Conservation (phyloP, 2,113 vertebrate genomes). For the Aegotheles bennettii region DNA sequence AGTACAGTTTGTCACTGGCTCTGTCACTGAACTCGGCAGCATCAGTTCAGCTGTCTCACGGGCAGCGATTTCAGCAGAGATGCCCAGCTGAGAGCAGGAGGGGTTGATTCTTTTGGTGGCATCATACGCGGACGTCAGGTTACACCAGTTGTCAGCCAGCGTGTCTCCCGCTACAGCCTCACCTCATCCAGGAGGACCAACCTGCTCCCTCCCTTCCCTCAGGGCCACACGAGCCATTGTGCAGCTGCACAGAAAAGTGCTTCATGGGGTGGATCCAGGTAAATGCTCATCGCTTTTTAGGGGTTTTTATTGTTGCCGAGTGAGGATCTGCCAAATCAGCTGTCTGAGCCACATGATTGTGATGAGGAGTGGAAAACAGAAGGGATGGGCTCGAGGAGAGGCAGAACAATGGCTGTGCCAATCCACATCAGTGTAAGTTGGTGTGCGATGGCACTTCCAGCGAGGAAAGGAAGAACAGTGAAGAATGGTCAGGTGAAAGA, state of each 20-base stretch:
- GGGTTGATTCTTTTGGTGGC: background rate
- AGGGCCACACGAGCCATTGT: accelerated
- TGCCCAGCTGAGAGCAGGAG: background rate
- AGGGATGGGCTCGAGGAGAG: background rate
- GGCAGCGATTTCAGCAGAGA: background rate
- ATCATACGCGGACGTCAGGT: background rate
- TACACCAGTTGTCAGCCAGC: no score
- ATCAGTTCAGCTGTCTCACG: accelerated
- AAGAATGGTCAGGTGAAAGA: background rate
- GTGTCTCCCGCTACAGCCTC: accelerated
- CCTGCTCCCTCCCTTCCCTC: background rate
- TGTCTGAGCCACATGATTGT: background rate
- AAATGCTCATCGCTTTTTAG: background rate
- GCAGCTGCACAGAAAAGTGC: accelerated
- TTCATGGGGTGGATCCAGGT: background rate
- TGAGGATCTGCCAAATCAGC: background rate
- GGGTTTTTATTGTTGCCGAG: accelerated
- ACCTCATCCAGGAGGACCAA: background rate
- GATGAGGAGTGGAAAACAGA: background rate
- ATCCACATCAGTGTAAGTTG: accelerated
- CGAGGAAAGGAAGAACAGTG: background rate
- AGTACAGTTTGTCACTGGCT: background rate
- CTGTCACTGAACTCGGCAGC: background rate
- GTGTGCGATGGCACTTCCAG: background rate
- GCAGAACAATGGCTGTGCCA: background rate